Conservation (phyloP, 2,113 vertebrate genomes). For the Megalops atlanticus region DNA sequence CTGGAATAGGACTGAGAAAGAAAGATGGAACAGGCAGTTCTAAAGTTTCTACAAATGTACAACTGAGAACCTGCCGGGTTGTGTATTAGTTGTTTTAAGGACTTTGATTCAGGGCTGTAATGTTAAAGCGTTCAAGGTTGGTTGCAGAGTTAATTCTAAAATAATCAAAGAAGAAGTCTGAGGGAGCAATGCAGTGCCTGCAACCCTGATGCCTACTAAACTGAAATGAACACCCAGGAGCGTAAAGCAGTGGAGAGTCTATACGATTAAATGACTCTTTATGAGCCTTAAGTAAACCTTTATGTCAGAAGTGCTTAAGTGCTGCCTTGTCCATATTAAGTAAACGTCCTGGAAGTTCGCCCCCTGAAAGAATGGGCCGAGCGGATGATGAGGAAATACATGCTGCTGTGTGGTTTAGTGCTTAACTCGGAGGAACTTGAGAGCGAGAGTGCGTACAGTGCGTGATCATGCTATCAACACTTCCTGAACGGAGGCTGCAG, state of each 20-base stretch:
- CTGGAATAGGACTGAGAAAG: neutral
- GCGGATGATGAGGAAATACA: neutral
- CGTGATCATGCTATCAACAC: neutral
- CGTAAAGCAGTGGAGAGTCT: neutral
- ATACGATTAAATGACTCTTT: neutral
- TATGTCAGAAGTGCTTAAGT: neutral
- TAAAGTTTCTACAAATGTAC: too few relatives aligned
- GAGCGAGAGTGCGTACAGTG: neutral
- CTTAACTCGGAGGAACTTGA: slow-evolving; percentile 2
- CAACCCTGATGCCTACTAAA: neutral
- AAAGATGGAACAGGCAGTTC: neutral
- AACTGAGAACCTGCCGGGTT: neutral
- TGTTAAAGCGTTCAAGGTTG: neutral
- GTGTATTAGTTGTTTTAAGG: neutral
- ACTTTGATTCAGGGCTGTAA: neutral
- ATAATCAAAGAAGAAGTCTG: neutral
- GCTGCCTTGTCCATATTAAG: neutral
- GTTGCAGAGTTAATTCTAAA: neutral
- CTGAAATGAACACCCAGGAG: neutral
- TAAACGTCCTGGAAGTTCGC: neutral
- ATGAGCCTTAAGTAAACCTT: neutral
- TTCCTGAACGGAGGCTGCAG: neutral
- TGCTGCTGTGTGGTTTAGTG: slow-evolving; percentile 12
- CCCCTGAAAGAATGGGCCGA: neutral
- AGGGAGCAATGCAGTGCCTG: neutral